Evolutionary conservation across 2,888 invertebrate genomes (phyloP).

Genomic region (Agrochola macilenta): DNA sequence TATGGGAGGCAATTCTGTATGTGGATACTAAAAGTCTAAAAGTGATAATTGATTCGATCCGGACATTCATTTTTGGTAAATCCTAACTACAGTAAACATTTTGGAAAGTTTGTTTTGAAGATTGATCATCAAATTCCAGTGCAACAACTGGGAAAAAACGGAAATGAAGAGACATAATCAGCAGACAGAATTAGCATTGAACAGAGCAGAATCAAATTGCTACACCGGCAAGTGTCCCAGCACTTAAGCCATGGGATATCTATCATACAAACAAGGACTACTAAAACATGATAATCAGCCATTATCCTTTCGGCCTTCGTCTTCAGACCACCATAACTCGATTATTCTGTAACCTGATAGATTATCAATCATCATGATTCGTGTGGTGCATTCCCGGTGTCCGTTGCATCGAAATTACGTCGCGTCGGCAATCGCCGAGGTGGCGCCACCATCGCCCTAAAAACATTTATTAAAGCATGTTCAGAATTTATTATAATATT

Average conservation of each 20-base stretch:
- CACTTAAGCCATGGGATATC: not conserved
- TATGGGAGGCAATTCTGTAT: too few relatives aligned
- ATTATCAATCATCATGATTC: constrained; percentile 59
- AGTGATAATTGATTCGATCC: too few relatives aligned
- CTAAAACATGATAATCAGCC: constrained; percentile 46
- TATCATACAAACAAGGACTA: constrained; percentile 24
- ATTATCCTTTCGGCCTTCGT: constrained; percentile 50
- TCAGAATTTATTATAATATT: constrained; percentile 61
- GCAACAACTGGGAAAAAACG: too few relatives aligned
- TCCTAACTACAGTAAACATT: too few relatives aligned
- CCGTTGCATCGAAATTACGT: constrained; percentile 58
- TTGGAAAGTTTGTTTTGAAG: too few relatives aligned
- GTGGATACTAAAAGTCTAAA: too few relatives aligned
- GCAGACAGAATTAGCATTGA: not conserved
- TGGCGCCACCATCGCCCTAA: constrained; percentile 60
- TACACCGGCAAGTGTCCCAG: not conserved
- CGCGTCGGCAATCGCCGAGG: constrained; percentile 44
- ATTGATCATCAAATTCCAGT: too few relatives aligned
- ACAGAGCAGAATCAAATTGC: constrained; percentile 2
- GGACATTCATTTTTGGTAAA: too few relatives aligned
- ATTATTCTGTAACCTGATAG: constrained; percentile 54
- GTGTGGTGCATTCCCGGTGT: constrained; percentile 61
- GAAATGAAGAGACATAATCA: not conserved
- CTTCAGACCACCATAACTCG: constrained; percentile 42
- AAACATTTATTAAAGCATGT: constrained; percentile 62